These are phyloP conservation scores for Megastigmus dorsalis DNA, from an alignment of 2,888 invertebrate species.

Conservation along the genomic window DNA sequence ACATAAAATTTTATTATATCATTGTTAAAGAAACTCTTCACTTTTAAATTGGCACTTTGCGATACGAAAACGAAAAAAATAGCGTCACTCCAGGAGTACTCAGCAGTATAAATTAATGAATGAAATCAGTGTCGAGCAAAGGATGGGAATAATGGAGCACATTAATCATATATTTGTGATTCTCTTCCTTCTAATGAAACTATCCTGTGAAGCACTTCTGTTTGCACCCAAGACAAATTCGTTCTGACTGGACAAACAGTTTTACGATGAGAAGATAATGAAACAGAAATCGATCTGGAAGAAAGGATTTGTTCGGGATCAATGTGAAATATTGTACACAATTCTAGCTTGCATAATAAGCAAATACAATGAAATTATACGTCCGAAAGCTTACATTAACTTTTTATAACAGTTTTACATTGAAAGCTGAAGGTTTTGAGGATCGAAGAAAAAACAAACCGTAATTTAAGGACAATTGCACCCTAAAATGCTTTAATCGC, in stretches of 20 bases:
- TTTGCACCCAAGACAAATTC: slow-evolving; percentile 31
- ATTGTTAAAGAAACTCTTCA: no score
- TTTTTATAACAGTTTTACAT: no score
- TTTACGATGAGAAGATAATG: background rate
- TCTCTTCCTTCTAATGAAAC: background rate
- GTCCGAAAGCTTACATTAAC: no score
- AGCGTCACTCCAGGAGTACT: no score
- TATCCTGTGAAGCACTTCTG: slow-evolving; percentile 22
- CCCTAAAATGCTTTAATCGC: slow-evolving; percentile 22
- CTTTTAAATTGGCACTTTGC: no score
- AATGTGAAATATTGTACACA: no score
- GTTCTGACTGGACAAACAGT: background rate
- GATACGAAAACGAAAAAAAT: no score
- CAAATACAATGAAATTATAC: no score
- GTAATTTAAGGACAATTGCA: slow-evolving; percentile 1
- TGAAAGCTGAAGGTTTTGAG: no score
- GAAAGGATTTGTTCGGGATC: background rate
- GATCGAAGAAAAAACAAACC: background rate
- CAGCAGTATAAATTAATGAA: background rate
- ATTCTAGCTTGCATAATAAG: no score
- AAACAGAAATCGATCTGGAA: background rate
- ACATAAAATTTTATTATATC: no score
- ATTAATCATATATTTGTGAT: background rate
- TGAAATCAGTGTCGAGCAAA: slow-evolving; percentile 1
- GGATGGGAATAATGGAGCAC: background rate